phyloP scores from a whole-genome alignment of 2,113 vertebrate species.

The Nipponia nippon region DNA sequence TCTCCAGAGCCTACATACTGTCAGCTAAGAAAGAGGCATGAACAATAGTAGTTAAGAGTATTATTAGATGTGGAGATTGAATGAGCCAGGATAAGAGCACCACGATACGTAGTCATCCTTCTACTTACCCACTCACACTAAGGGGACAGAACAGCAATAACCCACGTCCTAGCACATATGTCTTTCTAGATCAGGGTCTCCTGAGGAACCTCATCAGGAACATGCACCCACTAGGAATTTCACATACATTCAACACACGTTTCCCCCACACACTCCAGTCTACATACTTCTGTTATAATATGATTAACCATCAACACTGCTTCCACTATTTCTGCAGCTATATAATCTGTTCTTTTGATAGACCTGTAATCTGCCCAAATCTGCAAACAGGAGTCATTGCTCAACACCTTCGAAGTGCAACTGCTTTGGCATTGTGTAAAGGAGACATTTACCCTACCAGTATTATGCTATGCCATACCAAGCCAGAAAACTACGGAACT shows the following conservation, averaged over 20 bases:
- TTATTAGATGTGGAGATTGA: not conserved
- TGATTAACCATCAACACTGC: not conserved
- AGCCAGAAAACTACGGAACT: not conserved
- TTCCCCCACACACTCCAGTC: not conserved
- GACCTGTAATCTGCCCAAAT: not conserved
- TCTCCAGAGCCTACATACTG: not conserved
- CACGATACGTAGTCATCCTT: not conserved
- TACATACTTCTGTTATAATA: not conserved
- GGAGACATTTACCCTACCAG: not conserved
- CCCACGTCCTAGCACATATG: not conserved
- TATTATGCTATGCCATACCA: not conserved
- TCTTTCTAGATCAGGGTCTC: not conserved
- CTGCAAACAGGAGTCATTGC: not conserved
- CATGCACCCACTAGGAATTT: not conserved
- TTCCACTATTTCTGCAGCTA: not conserved
- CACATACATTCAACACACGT: not conserved
- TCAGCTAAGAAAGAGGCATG: not conserved
- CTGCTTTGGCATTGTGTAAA: not conserved
- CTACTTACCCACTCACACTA: not conserved
- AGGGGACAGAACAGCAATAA: not conserved
- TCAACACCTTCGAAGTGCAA: not conserved
- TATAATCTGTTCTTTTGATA: not conserved
- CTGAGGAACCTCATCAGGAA: not conserved
- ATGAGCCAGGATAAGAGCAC: not conserved
- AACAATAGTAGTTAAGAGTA: not conserved